Evolutionary conservation across 2,113 vertebrate genomes (phyloP), one percentile per base, ranked within the genome.

Genomic region (Erythrocebus patas): DNA sequence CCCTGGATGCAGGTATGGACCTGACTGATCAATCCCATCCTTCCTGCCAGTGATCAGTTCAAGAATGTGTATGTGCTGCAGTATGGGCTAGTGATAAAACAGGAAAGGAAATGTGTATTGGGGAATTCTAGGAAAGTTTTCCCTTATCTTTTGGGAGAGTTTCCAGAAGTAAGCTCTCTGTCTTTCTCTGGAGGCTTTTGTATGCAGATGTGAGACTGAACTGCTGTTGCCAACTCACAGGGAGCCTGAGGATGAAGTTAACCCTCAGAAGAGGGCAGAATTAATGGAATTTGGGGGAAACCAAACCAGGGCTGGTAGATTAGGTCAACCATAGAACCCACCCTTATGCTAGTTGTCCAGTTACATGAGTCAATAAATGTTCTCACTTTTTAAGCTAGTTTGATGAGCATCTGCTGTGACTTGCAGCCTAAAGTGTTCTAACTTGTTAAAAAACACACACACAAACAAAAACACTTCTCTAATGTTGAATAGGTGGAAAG

Each of bases 341-440:
- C 23, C 10, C 45, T 85, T 82, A n/a, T 75, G 64, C 40, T 95
- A 27, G 35, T 64, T 93, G 96, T 89, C 68, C 32, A 93, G 38
- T 76, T 89, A 86, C 5, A 9, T 35, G 40, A 95, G 50, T 82
- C 55, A 91, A 50, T 91, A 66, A 66, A 27, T 87, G 25, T 72
- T 90, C 81, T 88, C 52, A 79, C 91, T 91, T 55, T 91, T 95
- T 59, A 84, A 88, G 45, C 52, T 73, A 73, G 52, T 75, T 78
- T 91, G 57, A 7, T 20, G 95, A 91, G 59, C 83, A 27, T 79
- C 45, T 96, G 84, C 81, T 94, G 25, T 93, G 90, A 95, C 40
- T 95, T 91, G 52, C 35, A 90, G 55, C n/a, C 76, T 40, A 59
- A 87, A 93, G 17, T 79, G 76, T 55, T 57, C n/a, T 76, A 84